Evolutionary conservation across 1,140 invertebrate species (phyloP), one percentile per base, ranked within the genome.

Genomic region (Diachasmimorpha longicaudata): DNA sequence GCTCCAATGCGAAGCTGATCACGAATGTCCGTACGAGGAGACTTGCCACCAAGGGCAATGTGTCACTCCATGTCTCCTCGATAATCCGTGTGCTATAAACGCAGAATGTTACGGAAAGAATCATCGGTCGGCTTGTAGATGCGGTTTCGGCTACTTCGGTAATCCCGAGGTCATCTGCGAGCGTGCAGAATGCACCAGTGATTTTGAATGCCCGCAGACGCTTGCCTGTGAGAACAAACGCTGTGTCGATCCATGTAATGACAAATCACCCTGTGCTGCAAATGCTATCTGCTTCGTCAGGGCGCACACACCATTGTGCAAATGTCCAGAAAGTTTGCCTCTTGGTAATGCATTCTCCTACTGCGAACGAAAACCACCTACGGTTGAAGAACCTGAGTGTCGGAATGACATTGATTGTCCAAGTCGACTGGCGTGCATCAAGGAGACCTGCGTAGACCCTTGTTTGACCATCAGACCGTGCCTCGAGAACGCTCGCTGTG

Each of bases 41-140:
- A 93, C 93, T 71, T 97, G 96, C 79, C 93, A 95, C 80, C 96
- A 96, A 80, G 92, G 92, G 0, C 93, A 95, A 80, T 96, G 95
- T 78, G 87, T 96, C 5, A 95, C 92, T 85, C 94, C 94, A 21
- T 96, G 95, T 80, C 87, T 95, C 1, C 81, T 96, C 4, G 91
- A 92, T 74, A 93, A 95, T 84, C 93, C 94, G 0, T 97, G 96
- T 82, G 93, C 94, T 0, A 90, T 93, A 36, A 96, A 94, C 79
- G 95, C 95, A 0, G 93, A 95, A 85, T 97, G 96, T 81, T 94
- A 91, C 73, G 95, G 94, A 4, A 90, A 92, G 23, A 92, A 93
- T 80, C 95, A 96, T 85, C 91, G 93, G 69, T 91, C 94, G 0
- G 91, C 92, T 21, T 97, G 96, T 81, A 91, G 91, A 81, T 97